Base-by-base conservation (phyloP, 1,140 invertebrate genomes). In the Ostrea edulis region DNA sequence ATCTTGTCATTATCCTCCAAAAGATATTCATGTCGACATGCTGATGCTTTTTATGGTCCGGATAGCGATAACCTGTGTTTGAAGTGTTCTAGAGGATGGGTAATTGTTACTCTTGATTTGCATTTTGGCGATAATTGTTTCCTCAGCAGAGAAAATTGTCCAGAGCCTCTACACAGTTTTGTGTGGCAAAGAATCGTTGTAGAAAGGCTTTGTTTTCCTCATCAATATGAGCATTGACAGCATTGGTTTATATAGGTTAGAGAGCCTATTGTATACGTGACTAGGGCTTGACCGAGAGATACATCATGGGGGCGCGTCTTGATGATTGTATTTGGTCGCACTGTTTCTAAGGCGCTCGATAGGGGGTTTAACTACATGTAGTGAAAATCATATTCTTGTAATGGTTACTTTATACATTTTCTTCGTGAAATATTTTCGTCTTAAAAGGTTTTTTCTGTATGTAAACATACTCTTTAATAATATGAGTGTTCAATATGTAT, bases 81-180 rank as follows among this genome's bases (percentile, higher is more conserved):
- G 68, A 77, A 35, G 68, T 77, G 68, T 35, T 77, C 22, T 22
- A 29, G 25, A 29, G 29, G 68, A 77, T 29, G 68, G 68, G 68
- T 77, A 77, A 77, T 77, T 77, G 68, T 77, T 77, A 29, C 68
- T 77, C 68, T 77, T 77, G 68, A 77, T 77, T 77, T 77, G 68
- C 68, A 77, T 77, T 77, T 77, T 77, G 68, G 68, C 68, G 68
- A 77, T 77, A 77, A 77, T 77, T 77, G 68, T 77, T 77, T 77
- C 25, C 68, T 77, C 22, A 17, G 68, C 25, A 25, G 68, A 25
- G 29, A 35, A 25, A 77, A 77, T 77, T 77, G 68, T 14, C 68
- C 25, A 77, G 14, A 35, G 22, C 68, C 29, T 77, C 22, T 77
- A 77, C 22, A 25, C 68, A 29, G 68, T 77, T 62, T 35, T 77